These are phyloP conservation scores for Dryococelus australis DNA, from an alignment of 2,888 invertebrate species.

Conservation along the genomic window DNA sequence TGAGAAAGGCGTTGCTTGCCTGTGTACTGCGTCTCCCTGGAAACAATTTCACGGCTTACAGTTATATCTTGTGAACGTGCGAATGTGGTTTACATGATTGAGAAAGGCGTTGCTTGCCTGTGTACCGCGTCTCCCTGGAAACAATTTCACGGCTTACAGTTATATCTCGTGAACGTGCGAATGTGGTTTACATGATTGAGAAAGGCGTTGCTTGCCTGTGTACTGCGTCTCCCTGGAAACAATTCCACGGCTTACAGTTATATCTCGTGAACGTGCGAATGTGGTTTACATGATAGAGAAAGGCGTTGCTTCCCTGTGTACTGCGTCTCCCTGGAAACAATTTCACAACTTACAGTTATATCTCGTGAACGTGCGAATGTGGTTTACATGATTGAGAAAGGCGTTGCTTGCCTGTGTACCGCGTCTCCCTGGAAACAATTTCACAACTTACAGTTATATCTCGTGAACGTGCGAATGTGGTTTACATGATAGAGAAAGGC, in stretches of 20 bases:
- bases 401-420: background rate
- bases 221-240: background rate
- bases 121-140: background rate
- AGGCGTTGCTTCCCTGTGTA: background rate
- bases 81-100: background rate
- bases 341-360: background rate
- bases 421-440: background rate
- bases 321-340: background rate
- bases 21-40: background rate
- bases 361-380: no score
- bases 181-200: background rate
- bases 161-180: no score
- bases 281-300: background rate
- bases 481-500: background rate
- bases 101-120: background rate
- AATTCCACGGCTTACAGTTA: background rate
- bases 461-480: no score
- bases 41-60: background rate
- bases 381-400: background rate
- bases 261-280: no score
- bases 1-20: background rate
- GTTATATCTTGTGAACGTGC: no score
- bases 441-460: background rate
- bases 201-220: background rate
- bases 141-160: background rate